Base-by-base conservation (phyloP, 1,140 invertebrate genomes). In the Lucilia sericata region DNA sequence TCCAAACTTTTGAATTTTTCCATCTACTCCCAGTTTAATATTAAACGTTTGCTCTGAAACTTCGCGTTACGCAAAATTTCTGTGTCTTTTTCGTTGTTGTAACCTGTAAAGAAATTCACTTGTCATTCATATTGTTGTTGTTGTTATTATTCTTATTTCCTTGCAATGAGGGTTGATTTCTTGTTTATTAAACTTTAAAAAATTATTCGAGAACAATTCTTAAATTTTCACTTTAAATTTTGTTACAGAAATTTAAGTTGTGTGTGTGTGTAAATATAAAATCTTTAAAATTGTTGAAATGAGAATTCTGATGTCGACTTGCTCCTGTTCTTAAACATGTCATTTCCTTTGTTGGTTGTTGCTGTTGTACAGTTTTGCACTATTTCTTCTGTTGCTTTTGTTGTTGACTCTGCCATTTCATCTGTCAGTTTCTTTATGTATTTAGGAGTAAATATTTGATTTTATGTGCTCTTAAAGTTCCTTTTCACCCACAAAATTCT, bases 1-100 rank as follows among this genome's bases (percentile, higher is more conserved):
- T 42, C 25, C 42, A 42, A 42, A 55, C 51, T 55, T 55, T 42
- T 7, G 13, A 12, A 12, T 55, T 55, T 55, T 14, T 14, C 17
- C 42, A 42, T 5, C 17, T 55, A n/a, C 51, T 55, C 17, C 51
- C 51, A 55, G 51, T 55, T 55, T 55, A 55, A n/a, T 55, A 13
- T 55, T 55, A n/a, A 55, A 55, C 51, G 51, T 55, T 55, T 55
- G 17, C 12, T 12, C 17, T 5, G 51, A 55, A 55, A 55, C 51
- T 55, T 55, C 51, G 51, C 51, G 51, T 55, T 17, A 55, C 51
- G 51, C 51, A 55, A 55, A 55, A 55, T 55, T 55, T 55, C 51
- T 55, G 12, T n/a, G 13, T 55, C 51, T 55, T 55, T n/a, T 55
- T 49, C 49, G 13, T 49, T 14, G 13, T 55, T 12, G 12, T 55